Conservation (phyloP, 2,888 invertebrate genomes). For the Lasioglossum zephyrum region DNA sequence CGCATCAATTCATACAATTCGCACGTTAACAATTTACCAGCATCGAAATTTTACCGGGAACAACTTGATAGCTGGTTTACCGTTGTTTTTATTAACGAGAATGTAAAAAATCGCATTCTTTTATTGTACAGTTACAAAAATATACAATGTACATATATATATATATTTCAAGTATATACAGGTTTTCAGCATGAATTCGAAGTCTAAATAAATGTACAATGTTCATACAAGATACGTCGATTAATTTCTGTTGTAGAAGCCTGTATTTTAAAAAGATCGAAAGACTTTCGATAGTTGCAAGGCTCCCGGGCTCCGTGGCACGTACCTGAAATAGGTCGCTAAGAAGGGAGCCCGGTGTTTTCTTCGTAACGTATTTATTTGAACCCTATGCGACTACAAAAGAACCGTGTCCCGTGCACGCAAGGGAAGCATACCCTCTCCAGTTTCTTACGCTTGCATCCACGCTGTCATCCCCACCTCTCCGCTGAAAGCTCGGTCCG, state of each 20-base stretch:
- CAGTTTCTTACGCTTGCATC: conserved; percentile 51
- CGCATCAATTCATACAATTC: neutral
- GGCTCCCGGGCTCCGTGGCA: conserved; percentile 39
- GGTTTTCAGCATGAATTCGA: neutral
- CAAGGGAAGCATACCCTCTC: conserved; percentile 71
- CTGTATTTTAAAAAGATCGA: neutral
- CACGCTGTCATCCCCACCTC: conserved; percentile 62
- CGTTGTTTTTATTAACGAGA: conserved; percentile 7
- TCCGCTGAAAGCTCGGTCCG: conserved; percentile 58
- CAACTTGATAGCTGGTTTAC: neutral
- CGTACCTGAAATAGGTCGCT: conserved; percentile 69
- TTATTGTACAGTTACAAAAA: conserved; percentile 44
- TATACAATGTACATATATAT: conserved; percentile 33
- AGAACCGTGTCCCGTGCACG: conserved; percentile 77
- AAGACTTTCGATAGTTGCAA: neutral
- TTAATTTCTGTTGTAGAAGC: neutral
- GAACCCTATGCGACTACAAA: conserved; percentile 81
- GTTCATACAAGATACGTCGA: neutral
- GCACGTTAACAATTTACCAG: neutral
- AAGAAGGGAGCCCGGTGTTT: conserved; percentile 82
- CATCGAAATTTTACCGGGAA: neutral
- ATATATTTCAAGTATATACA: conserved; percentile 12
- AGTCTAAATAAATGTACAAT: neutral
- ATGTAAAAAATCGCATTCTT: conserved; percentile 16
- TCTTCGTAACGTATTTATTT: conserved; percentile 84